Evolutionary conservation across 2,888 invertebrate genomes (phyloP).

Genomic region (Monochamus alternatus): DNA sequence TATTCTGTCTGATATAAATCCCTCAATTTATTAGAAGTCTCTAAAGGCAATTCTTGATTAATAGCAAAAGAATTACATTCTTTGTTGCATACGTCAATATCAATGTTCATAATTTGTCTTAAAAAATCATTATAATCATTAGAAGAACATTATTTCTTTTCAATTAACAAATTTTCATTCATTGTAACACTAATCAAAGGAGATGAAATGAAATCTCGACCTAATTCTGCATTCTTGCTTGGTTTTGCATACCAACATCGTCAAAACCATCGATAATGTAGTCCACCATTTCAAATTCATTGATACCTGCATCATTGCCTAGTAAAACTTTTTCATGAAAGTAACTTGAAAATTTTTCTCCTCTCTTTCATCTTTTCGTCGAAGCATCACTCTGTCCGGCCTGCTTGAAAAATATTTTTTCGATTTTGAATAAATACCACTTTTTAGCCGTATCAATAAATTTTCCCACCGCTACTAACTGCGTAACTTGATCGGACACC

Average conservation of each 20-base stretch:
- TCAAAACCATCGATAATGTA: conserved; percentile 35
- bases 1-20: conserved; percentile 3
- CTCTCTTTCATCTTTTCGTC: conserved; percentile 31
- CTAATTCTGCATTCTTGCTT: conserved; percentile 21
- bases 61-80: too few relatives aligned
- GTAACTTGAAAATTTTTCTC: conserved; percentile 42
- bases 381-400: conserved; percentile 16
- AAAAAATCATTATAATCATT: not conserved
- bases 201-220: conserved; percentile 38
- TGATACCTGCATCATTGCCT: conserved; percentile 36
- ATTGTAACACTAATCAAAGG: conserved; percentile 6
- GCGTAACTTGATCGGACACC: conserved; percentile 42
- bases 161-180: not conserved
- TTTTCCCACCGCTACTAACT: conserved; percentile 42
- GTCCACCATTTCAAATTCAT: conserved; percentile 40
- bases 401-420: not conserved
- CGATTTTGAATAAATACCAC: conserved; percentile 39
- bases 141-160: too few relatives aligned
- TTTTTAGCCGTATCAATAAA: conserved; percentile 27
- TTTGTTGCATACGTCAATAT: not conserved
- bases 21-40: not conserved
- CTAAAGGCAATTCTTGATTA: not conserved
- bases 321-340: conserved; percentile 44
- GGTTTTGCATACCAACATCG: not conserved
- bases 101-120: not conserved